Conservation (phyloP, 2,888 invertebrate genomes). For the Vanessa cardui region DNA sequence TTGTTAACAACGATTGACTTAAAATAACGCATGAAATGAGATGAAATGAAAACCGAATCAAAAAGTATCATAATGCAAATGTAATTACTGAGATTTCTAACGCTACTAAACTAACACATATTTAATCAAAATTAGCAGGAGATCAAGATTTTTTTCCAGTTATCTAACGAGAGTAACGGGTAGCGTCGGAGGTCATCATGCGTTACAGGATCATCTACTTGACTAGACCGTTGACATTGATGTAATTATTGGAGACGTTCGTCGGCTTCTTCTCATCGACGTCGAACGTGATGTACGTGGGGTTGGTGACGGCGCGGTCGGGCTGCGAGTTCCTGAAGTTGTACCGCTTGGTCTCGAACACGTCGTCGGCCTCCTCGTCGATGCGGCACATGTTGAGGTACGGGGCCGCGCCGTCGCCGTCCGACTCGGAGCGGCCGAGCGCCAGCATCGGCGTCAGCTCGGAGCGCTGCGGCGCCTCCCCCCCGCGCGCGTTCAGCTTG, state of each 20-base stretch:
- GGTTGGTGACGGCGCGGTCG: constrained; percentile 64
- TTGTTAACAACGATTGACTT: constrained; percentile 17
- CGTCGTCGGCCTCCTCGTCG: constrained; percentile 72
- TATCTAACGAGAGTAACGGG: constrained; percentile 29
- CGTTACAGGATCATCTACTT: constrained; percentile 55
- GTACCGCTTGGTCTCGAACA: constrained; percentile 63
- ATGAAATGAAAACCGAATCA: constrained; percentile 2
- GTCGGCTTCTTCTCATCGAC: constrained; percentile 68
- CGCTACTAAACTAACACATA: constrained; percentile 18
- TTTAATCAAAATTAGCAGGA: constrained; percentile 32
- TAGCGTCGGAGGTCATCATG: constrained; percentile 35
- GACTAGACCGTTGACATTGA: constrained; percentile 72
- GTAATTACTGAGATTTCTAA: constrained; percentile 35
- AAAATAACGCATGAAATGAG: constrained; percentile 9
- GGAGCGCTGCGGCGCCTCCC: constrained; percentile 62
- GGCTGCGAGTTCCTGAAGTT: constrained; percentile 64
- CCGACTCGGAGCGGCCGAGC: constrained; percentile 75
- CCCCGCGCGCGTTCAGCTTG: constrained; percentile 58
- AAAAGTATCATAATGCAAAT: constrained; percentile 12
- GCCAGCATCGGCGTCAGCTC: constrained; percentile 84
- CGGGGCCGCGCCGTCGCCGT: too few species aligned
- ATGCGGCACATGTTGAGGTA: constrained; percentile 66
- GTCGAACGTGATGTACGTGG: constrained; percentile 70
- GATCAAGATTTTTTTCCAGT: constrained; percentile 29
- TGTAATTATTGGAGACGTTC: constrained; percentile 63